Conservation (phyloP, 2,797 vertebrate genomes). For the Crypturellus tataupa region DNA sequence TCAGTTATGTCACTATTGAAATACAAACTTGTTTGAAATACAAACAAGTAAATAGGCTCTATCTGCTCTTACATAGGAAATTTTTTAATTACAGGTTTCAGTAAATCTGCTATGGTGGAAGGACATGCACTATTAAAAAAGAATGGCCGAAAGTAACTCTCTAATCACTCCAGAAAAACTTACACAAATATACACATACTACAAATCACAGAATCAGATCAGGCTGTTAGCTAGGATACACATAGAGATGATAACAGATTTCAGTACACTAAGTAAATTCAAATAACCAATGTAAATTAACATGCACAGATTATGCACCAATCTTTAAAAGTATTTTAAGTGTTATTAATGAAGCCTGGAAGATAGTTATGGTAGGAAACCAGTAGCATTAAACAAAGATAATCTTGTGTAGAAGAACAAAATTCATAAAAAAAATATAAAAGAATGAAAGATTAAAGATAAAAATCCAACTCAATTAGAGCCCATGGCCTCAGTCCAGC, state of each 20-base stretch:
- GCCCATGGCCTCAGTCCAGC: constrained; percentile 44
- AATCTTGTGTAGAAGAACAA: constrained; percentile 40
- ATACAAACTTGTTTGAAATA: neutral
- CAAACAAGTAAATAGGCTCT: neutral
- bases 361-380: constrained; percentile 62
- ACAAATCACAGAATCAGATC: neutral
- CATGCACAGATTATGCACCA: constrained; percentile 46
- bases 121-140: neutral
- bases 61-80: neutral
- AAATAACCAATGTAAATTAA: constrained; percentile 55
- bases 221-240: neutral
- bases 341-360: constrained; percentile 59
- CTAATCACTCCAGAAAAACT: neutral
- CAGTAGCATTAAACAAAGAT: constrained; percentile 62
- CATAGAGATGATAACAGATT: neutral
- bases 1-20: neutral
- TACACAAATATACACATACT: neutral
- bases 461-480: constrained; percentile 51
- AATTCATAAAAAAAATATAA: constrained; percentile 54
- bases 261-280: constrained; percentile 28
- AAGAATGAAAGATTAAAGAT: constrained; percentile 39
- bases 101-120: neutral
- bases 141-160: neutral
- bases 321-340: constrained; percentile 56
- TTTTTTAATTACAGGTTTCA: neutral